Percentiles rank a stretch among this genome's conserved stretches.
Conservation (phyloP, 2,113 vertebrate species). For the Ammodramus savannarum region DNA sequence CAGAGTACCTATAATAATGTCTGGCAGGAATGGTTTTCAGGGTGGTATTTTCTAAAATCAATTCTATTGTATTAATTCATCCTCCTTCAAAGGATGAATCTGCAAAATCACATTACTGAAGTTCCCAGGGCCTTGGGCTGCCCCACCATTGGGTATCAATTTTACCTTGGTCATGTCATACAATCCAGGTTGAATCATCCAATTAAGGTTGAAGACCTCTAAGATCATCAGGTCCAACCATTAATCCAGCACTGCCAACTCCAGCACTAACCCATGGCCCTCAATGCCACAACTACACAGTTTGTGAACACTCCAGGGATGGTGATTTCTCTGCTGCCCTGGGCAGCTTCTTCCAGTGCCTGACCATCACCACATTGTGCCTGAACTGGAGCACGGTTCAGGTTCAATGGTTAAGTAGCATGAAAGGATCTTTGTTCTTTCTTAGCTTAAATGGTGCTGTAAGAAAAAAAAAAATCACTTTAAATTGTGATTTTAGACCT, state of each 20-base stretch:
- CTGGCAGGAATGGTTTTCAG: neutral
- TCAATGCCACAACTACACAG: no score
- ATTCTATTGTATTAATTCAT: neutral
- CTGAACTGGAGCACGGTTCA: neutral
- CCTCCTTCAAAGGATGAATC: neutral
- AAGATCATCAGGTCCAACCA: neutral
- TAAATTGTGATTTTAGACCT: neutral
- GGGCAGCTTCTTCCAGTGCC: neutral
- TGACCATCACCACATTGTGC: neutral
- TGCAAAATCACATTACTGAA: neutral
- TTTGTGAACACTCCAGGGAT: neutral
- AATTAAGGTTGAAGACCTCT: neutral
- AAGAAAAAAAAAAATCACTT: neutral
- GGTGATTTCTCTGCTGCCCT: neutral
- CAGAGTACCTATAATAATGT: neutral
- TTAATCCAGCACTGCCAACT: neutral
- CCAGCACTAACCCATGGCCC: neutral
- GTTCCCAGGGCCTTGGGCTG: neutral
- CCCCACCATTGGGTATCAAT: neutral
- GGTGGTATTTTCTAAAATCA: neutral
- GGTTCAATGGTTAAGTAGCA: neutral
- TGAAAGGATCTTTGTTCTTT: neutral
- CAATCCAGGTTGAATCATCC: neutral
- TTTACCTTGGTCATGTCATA: neutral
- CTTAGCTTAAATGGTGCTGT: neutral